phyloP scores from a whole-genome alignment of 2,113 vertebrate species.

The Eublepharis macularius region DNA sequence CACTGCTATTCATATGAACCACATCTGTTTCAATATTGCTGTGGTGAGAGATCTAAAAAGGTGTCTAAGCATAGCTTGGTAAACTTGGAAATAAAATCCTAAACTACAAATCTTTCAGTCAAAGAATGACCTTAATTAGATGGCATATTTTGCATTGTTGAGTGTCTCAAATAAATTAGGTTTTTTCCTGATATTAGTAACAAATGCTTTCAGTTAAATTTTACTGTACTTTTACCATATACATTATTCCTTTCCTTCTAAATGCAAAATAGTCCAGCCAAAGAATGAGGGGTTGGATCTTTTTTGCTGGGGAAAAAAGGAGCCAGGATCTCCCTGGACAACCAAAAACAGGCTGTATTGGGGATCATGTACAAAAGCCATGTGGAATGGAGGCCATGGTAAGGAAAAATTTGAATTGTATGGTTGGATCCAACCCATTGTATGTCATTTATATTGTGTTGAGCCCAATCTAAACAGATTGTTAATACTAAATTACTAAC shows the following conservation, averaged over 20 bases:
- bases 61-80: neutral
- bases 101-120: neutral
- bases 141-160: conserved; percentile 7
- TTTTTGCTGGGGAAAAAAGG: too few species aligned
- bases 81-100: neutral
- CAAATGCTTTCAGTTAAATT: too few species aligned
- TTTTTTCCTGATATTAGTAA: neutral
- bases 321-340: too few species aligned
- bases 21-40: neutral
- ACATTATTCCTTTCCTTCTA: neutral
- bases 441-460: too few species aligned
- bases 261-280: neutral
- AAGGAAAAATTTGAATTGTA: too few species aligned
- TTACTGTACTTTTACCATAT: neutral
- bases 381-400: too few species aligned
- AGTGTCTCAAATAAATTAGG: neutral
- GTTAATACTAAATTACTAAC: too few species aligned
- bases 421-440: too few species aligned
- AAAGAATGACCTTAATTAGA: neutral
- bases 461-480: too few species aligned
- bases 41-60: conserved; percentile 4
- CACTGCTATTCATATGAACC: neutral
- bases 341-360: neutral
- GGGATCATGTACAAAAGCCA: too few species aligned
- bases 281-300: neutral